Conservation (phyloP, 2,888 invertebrate species). For the Chrysotoxum bicinctum region DNA sequence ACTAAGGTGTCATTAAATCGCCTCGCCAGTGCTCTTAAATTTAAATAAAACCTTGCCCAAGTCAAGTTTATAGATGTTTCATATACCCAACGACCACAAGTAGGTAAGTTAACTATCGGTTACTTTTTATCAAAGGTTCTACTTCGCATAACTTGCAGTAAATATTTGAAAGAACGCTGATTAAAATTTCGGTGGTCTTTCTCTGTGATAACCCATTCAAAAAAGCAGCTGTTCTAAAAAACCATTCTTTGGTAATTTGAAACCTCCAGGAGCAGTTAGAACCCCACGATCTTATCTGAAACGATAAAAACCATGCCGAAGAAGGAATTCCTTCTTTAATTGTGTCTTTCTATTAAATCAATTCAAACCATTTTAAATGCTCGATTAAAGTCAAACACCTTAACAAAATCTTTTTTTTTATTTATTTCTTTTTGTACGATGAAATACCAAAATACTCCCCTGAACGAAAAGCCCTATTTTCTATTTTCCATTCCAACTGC, state of each 20-base stretch:
- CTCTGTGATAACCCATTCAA: background rate
- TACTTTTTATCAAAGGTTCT: background rate
- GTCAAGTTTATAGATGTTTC: background rate
- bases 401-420: conserved; percentile 19
- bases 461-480: background rate
- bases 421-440: background rate
- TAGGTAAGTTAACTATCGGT: background rate
- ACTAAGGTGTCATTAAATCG: conserved; percentile 49
- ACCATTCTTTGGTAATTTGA: background rate
- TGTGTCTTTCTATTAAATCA: conserved; percentile 29
- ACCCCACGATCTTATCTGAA: background rate
- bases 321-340: conserved; percentile 20
- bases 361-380: conserved; percentile 38
- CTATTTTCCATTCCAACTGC: background rate
- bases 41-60: conserved; percentile 6
- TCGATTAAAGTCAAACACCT: conserved; percentile 56
- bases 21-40: background rate
- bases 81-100: background rate
- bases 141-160: background rate
- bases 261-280: conserved; percentile 1
- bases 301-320: conserved; percentile 18
- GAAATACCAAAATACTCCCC: background rate
- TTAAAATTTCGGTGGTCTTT: conserved; percentile 59
- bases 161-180: conserved; percentile 25
- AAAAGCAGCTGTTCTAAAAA: background rate